Base-by-base conservation (phyloP, 2,888 invertebrate genomes). In the Melanotus villosus region DNA sequence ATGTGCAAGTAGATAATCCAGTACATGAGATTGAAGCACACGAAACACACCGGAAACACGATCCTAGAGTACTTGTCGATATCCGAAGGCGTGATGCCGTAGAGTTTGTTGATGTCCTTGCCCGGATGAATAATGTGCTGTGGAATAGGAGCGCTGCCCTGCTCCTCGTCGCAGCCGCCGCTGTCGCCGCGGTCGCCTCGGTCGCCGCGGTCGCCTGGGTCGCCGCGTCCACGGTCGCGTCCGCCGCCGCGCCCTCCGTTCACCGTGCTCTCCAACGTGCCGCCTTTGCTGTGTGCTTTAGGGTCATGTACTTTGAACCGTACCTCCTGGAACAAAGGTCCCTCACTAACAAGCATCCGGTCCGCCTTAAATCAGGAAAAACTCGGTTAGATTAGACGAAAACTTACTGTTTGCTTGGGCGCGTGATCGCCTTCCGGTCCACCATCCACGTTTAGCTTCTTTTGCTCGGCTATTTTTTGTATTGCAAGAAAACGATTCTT, bases 21-120 rank as follows among this genome's bases (percentile, higher is more conserved):
- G 88, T 97, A 97, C 96, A 97, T 96, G 79, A 97, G 91, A 88
- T 99, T 99, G 90, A 99, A 99, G 87, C 98, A 95, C 76, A 98
- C 94, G 89, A 99, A 99, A 88, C 98, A 96, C 81, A 98, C 95
- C 63, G 99, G 99, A 86, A 99, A 99, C 81, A 98, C 93, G 86
- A 98, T 96, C 83, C 99, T 92, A 73, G 98, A 98, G 86, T 98
- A 98, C 88, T 98, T 98, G 91, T 99, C 99, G 86, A 99, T 99
- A 87, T 97, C 98, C 84, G 97, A 97, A 69, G 97, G 97, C 80
- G 96, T 96, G 85, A 96, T 94, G 81, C 94, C 95, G 86, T 93
- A 90, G 79, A 96, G 88, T 86, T 95, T 95, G 90, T 94, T 95
- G 86, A 95, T 94, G 85, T 95, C 95, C 90, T 96, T 96, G 84